These are phyloP conservation scores for Microcebus griseorufus DNA, from an alignment of 2,113 vertebrate genomes.

Conservation along the genomic window DNA sequence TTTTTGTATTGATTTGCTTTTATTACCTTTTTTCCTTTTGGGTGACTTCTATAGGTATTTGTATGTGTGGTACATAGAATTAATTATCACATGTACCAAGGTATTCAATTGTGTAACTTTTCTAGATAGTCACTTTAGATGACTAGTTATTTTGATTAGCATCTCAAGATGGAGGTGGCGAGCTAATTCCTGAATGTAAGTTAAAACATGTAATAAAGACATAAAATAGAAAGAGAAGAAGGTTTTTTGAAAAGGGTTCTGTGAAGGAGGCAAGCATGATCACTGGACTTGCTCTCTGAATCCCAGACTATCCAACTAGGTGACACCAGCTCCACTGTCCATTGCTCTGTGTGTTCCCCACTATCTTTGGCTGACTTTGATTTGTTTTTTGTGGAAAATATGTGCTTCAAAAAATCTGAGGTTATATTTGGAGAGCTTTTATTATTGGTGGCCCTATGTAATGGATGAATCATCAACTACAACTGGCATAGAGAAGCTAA, in stretches of 20 bases:
- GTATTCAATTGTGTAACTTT: background rate
- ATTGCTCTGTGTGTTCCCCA: background rate
- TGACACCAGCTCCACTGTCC: background rate
- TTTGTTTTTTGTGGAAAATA: background rate
- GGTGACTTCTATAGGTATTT: background rate
- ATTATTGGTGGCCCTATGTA: background rate
- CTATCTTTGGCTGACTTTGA: background rate
- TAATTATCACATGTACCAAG: background rate
- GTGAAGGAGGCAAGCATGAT: background rate
- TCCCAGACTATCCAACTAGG: background rate
- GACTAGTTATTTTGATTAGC: background rate
- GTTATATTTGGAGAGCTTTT: background rate
- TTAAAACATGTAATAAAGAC: background rate
- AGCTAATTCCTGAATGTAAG: background rate
- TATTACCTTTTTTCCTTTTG: background rate
- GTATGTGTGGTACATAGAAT: background rate
- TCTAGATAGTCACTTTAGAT: background rate
- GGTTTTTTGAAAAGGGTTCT: background rate
- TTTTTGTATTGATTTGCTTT: background rate
- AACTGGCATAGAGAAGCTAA: background rate
- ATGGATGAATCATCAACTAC: background rate
- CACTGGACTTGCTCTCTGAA: background rate
- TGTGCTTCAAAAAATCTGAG: background rate
- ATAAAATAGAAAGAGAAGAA: background rate
- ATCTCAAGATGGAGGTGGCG: background rate